Evolutionary conservation across 2,797 vertebrate species (phyloP), one percentile per base, ranked within the genome.

Genomic region (Petrocephalus sullivani): DNA sequence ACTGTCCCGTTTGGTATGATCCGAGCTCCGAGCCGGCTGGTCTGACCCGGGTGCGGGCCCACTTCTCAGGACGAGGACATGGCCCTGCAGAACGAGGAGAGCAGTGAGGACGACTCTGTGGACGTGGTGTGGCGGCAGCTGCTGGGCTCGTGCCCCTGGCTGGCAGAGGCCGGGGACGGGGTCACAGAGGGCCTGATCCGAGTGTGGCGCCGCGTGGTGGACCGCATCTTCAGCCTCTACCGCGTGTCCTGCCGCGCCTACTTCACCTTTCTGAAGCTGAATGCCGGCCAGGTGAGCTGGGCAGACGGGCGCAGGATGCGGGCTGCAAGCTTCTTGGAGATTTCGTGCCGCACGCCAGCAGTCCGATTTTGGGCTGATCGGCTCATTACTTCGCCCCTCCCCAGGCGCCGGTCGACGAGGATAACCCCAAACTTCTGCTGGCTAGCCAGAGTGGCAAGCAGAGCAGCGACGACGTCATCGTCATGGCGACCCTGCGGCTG

Each of bases 191-290:
- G 98, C 14, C 96, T 99, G 89, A 98, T 99, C 92, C 94, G 95
- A 89, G 97, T 99, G 82, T 99, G 98, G 98, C 96, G 98, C 88
- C 96, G 96, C 87, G 98, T 99, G 37, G 97, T 98, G 56, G 97
- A 98, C 90, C 96, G 98, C 60, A 99, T 99, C 92, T 99, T 99
- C 91, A 98, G 98, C 90, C 96, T 99, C 0, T 99, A 99, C 92
- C 96, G 98, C 53, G 94, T 99, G 53, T 98, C 98, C 82, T 99
- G 98, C 93, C 97, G 97, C 10, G 98, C 98, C 10, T 99, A 99
- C 88, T 99, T 99, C 90, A 99, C 98, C 89, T 99, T 99, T 91
- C 97, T 99, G 60, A 99, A 99, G 89, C 97, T 99, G 81, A 99
- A 99, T 4, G 97, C 97, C 19, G 98, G 98, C 87, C 97, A 98